Percentiles rank a stretch among this genome's conserved stretches.
Conservation (phyloP, 1,140 invertebrate species). For the Hylaeus volcanicus region DNA sequence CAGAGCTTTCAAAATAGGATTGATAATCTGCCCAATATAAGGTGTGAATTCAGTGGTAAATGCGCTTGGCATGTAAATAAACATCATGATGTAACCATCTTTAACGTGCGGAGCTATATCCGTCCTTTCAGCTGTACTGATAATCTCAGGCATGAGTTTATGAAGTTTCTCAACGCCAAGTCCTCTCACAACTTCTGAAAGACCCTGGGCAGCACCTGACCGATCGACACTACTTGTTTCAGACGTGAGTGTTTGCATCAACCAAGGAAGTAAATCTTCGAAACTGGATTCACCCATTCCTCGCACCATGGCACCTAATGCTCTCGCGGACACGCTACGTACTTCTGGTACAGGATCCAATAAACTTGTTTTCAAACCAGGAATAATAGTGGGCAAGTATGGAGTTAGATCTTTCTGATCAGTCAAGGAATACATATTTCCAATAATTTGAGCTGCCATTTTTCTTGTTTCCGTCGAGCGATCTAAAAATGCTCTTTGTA, state of each 20-base stretch:
- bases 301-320: slow-evolving; percentile 97
- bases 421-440: slow-evolving; percentile 99
- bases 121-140: slow-evolving; percentile 94
- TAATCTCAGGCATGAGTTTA: slow-evolving; percentile 99
- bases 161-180: slow-evolving; percentile 97
- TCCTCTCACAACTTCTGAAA: slow-evolving; percentile 96
- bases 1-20: slow-evolving; percentile 97
- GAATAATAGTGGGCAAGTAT: slow-evolving; percentile 97
- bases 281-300: slow-evolving; percentile 98
- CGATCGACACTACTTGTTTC: slow-evolving; percentile 97
- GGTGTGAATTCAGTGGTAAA: slow-evolving; percentile 97
- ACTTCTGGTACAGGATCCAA: slow-evolving; percentile 99
- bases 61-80: slow-evolving; percentile 99
- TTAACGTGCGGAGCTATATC: slow-evolving; percentile 99
- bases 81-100: slow-evolving; percentile 99
- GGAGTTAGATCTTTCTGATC: slow-evolving; percentile 99
- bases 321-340: slow-evolving; percentile 94
- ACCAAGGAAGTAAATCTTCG: slow-evolving; percentile 97
- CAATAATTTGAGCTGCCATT: slow-evolving; percentile 99
- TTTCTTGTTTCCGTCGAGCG: slow-evolving; percentile 98
- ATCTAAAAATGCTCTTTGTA: slow-evolving; percentile 98
- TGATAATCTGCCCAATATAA: slow-evolving; percentile 98
- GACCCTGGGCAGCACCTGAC: slow-evolving; percentile 98
- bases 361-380: slow-evolving; percentile 96
- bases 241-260: slow-evolving; percentile 99